Conservation (phyloP, 2,113 vertebrate genomes). For the Puffinus mauretanicus region DNA sequence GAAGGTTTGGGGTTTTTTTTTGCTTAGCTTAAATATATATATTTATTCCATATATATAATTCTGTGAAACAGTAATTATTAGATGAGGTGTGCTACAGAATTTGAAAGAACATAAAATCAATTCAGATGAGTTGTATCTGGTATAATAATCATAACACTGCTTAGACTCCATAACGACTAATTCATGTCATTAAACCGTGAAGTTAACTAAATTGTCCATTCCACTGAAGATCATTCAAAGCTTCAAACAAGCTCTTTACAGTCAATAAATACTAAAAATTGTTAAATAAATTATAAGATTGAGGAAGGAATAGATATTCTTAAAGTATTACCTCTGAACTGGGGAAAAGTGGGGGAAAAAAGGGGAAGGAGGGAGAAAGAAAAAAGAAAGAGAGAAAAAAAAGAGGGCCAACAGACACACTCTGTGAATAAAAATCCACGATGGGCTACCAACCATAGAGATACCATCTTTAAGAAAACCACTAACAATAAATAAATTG, state of each 20-base stretch:
- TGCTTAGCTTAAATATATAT: not conserved
- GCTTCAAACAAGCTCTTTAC: not conserved
- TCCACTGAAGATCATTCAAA: not conserved
- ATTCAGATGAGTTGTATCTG: not conserved
- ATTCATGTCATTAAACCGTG: not conserved
- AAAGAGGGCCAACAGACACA: not conserved
- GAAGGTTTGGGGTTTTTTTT: not conserved
- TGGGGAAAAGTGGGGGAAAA: not conserved
- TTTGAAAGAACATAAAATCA: not conserved
- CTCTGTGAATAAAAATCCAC: not conserved
- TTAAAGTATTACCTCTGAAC: not conserved
- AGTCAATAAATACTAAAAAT: not conserved
- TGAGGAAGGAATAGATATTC: not conserved
- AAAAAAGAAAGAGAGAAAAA: not conserved
- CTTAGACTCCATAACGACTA: not conserved
- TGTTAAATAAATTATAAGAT: not conserved
- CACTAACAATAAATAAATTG: not conserved
- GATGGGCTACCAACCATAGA: not conserved
- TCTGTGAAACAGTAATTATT: not conserved
- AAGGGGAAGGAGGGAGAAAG: not conserved
- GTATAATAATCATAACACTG: not conserved
- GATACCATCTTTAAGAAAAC: not conserved
- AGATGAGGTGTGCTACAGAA: not conserved
- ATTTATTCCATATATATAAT: not conserved
- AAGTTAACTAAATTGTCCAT: not conserved